phyloP scores from a whole-genome alignment of 1,140 invertebrate genomes.

The Leptinotarsa lineolata region DNA sequence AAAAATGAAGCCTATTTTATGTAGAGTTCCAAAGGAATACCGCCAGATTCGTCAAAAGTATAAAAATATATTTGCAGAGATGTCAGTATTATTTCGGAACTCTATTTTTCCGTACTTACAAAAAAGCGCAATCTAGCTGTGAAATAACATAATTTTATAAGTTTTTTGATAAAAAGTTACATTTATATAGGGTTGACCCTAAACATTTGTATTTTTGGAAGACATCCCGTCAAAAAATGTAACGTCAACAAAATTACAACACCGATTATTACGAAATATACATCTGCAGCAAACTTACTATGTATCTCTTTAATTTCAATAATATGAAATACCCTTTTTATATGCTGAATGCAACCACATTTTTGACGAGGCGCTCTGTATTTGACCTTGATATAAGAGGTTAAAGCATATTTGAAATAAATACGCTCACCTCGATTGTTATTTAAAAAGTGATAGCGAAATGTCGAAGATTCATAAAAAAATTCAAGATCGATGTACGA shows the following conservation, averaged over 20 bases:
- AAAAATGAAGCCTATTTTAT: constrained; percentile 11
- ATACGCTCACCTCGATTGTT: constrained; percentile 16
- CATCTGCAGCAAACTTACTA: too few relatives aligned
- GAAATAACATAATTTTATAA: constrained; percentile 9
- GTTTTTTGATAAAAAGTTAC: not conserved
- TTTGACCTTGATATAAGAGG: constrained; percentile 13
- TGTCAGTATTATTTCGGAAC: constrained; percentile 1
- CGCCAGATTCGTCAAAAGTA: not conserved
- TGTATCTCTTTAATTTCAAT: not conserved
- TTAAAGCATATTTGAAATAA: not conserved
- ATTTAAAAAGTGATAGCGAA: constrained; percentile 23
- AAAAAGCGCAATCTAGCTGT: constrained; percentile 30
- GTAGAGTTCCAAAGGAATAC: not conserved
- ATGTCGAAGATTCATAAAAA: constrained; percentile 15
- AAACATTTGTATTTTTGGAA: not conserved
- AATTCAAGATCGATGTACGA: constrained; percentile 28
- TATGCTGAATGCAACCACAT: not conserved
- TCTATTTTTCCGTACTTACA: constrained; percentile 22
- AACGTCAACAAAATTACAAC: not conserved
- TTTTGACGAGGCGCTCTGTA: constrained; percentile 3
- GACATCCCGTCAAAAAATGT: not conserved
- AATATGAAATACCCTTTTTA: not conserved
- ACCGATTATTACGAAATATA: too few relatives aligned
- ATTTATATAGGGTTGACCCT: not conserved
- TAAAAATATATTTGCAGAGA: not conserved